A percentile compares a stretch with the other conserved stretches of the same genome.
These are phyloP conservation scores for Lymantria monacha DNA, from an alignment of 2,888 invertebrate genomes.

Conservation along the genomic window DNA sequence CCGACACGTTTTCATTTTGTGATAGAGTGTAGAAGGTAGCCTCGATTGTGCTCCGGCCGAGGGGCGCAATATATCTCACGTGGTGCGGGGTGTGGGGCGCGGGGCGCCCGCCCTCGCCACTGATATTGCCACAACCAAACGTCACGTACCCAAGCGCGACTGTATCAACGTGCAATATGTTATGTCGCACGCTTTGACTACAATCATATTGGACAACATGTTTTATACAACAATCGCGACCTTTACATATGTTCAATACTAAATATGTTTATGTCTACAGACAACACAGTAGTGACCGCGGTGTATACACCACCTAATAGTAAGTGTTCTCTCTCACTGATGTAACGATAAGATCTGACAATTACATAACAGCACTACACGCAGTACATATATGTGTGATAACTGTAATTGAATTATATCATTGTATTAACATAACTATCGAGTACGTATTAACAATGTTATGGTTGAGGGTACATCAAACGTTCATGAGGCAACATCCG, in stretches of 20 bases:
- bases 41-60: constrained; percentile 23
- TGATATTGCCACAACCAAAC: constrained; percentile 13
- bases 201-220: constrained; percentile 4
- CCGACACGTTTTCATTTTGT: constrained; percentile 7
- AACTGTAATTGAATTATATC: not conserved
- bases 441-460: not conserved
- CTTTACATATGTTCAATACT: too few species aligned
- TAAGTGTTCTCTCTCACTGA: too few species aligned
- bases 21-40: constrained; percentile 9
- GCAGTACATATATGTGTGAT: not conserved
- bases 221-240: constrained; percentile 1
- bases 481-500: not conserved
- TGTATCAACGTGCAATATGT: constrained; percentile 13
- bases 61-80: constrained; percentile 28
- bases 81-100: constrained; percentile 4
- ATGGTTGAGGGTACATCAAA: not conserved
- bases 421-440: not conserved
- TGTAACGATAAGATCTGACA: too few species aligned
- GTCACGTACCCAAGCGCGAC: constrained; percentile 5
- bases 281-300: too few species aligned
- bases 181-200: constrained; percentile 3
- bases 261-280: too few species aligned
- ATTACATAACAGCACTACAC: too few species aligned
- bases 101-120: constrained; percentile 5
- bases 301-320: too few species aligned